Evolutionary conservation across 2,888 invertebrate species (phyloP), one percentile per base, ranked within the genome.

Genomic region (Heteropelma amictum): DNA sequence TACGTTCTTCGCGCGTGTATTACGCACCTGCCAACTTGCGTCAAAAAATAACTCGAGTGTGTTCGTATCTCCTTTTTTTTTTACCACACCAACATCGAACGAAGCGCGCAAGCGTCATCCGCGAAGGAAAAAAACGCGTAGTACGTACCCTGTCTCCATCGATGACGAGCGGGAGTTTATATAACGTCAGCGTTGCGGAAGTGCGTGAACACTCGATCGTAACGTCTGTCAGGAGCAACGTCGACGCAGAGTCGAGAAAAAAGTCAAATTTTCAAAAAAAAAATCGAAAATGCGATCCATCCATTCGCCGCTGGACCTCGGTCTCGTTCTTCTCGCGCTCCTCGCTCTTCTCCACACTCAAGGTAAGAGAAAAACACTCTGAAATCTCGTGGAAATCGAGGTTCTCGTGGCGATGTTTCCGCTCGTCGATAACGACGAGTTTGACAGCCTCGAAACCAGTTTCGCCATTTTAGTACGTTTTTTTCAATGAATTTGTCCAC

Each of bases 131-230:
- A 33, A 42, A 19, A 58, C 8, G 10, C 3, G 12, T 10, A 35
- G 14, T 49, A 23, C 26, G 51, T 17, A 33, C 30, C 21, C 47
- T 30, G 28, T 12, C 47, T 23, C 5, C 21, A 8, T 1, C 40
- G 8, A 19, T 17, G 33, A 21, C 35, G 64, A 53, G 75, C 47
- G 49, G 69, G 73, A 78, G 80, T 84, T 83, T 84, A 85, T 85
- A 85, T 85, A 85, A 84, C 79, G 84, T 77, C 79, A 77, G 79
- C 73, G 76, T 21, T 53, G 68, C 77, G 81, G 79, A 80, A 84
- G 85, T 83, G 84, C 82, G 78, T 79, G 79, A 84, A 72, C 86
- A 86, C 83, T 86, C 80, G 84, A 81, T 81, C 83, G 83, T 79
- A 54, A 38, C 76, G 81, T 80, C 84, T 82, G 83, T 85, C 83